Percentiles rank a stretch among this genome's conserved stretches.
These are phyloP conservation scores for Uloborus diversus DNA, from an alignment of 1,140 invertebrate species.

Conservation along the genomic window DNA sequence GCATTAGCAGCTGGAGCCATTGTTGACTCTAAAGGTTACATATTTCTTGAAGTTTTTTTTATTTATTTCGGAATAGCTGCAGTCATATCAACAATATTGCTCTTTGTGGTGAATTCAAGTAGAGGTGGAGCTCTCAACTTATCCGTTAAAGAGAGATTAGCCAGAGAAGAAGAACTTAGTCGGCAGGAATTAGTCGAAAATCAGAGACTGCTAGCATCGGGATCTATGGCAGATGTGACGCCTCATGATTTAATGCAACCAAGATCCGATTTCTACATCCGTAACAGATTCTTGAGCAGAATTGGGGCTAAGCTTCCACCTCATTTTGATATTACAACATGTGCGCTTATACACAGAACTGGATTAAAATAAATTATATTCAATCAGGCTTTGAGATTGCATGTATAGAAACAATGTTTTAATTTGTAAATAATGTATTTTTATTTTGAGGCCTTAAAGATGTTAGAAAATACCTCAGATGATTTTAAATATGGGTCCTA, in stretches of 20 bases:
- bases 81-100: constrained; percentile 22
- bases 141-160: constrained; percentile 3
- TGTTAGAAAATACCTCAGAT: too few species aligned
- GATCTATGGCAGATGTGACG: constrained; percentile 68
- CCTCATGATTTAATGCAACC: constrained; percentile 69
- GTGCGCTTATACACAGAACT: constrained; percentile 50
- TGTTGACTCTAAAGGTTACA: constrained; percentile 86
- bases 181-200: constrained; percentile 68
- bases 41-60: constrained; percentile 94
- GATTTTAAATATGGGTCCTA: too few species aligned
- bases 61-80: constrained; percentile 65
- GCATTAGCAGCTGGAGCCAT: constrained; percentile 86
- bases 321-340: constrained; percentile 52
- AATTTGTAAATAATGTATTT: too few species aligned
- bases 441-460: too few species aligned
- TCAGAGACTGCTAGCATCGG: constrained; percentile 68
- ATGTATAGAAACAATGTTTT: too few species aligned
- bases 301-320: constrained; percentile 67
- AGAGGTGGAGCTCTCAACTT: constrained; percentile 24
- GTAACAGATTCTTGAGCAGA: constrained; percentile 73
- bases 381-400: too few species aligned
- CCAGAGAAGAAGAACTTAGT: constrained; percentile 58
- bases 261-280: constrained; percentile 72
- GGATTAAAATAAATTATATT: constrained; percentile 41
- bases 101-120: constrained; percentile 22